These are phyloP conservation scores for Scalopus aquaticus DNA, from an alignment of 2,113 vertebrate species.

Conservation along the genomic window DNA sequence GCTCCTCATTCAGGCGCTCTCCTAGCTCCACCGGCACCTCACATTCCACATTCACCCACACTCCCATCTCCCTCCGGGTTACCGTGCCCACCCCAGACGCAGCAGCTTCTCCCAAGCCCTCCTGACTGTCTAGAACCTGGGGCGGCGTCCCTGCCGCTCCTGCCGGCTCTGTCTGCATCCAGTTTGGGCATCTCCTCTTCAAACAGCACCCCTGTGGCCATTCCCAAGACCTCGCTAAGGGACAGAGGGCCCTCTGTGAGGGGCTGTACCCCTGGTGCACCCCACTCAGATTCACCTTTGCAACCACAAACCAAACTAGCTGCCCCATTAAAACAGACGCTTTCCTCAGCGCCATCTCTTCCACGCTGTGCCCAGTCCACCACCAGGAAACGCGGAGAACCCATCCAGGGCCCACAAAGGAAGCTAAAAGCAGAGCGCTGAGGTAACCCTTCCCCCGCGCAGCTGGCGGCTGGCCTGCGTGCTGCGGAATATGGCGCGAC, in stretches of 20 bases:
- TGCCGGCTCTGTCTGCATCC: not conserved
- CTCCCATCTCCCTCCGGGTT: rapidly evolving
- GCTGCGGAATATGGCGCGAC: rapidly evolving
- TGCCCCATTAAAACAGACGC: not conserved
- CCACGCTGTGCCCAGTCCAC: not conserved
- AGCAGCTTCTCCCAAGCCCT: not conserved
- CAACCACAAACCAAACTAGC: not conserved
- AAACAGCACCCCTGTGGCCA: not conserved
- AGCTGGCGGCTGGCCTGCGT: rapidly evolving
- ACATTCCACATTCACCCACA: not conserved
- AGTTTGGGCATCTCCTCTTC: not conserved
- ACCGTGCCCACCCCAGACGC: not conserved
- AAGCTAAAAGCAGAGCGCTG: not conserved
- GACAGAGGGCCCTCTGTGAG: not conserved
- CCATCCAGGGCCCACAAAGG: not conserved
- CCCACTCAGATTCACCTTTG: not conserved
- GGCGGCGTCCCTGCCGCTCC: rapidly evolving
- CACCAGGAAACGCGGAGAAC: not conserved
- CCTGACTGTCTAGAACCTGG: not conserved
- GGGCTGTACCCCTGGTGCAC: too few species aligned
- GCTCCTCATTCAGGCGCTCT: not conserved
- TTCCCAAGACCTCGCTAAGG: not conserved
- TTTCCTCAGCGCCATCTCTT: not conserved
- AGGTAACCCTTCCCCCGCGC: not conserved
- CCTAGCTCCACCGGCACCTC: not conserved